Conservation (phyloP, 2,797 vertebrate genomes). For the Avahi laniger region DNA sequence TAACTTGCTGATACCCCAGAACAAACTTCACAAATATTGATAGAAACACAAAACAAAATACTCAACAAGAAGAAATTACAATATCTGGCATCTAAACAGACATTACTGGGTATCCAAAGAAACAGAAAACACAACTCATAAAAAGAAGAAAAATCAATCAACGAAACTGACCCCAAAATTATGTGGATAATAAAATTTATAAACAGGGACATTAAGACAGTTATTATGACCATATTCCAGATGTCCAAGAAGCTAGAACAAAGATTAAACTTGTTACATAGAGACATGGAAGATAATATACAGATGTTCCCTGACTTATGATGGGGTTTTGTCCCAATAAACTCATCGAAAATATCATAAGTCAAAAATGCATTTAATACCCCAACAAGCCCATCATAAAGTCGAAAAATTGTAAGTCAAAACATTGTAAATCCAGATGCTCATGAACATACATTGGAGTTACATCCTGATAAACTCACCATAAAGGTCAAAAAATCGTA, state of each 20-base stretch:
- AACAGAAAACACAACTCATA: background rate
- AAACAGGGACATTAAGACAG: background rate
- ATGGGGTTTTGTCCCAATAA: background rate
- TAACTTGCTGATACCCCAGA: background rate
- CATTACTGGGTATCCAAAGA: background rate
- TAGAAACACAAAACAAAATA: background rate
- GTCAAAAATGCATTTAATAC: background rate
- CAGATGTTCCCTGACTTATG: background rate
- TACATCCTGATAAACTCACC: background rate
- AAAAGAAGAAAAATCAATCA: background rate
- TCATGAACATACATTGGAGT: background rate
- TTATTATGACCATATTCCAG: background rate
- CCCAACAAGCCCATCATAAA: background rate
- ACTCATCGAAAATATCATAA: background rate
- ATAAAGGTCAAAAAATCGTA: background rate
- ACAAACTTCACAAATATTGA: background rate
- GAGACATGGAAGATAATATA: background rate
- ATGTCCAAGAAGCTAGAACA: background rate
- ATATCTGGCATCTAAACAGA: background rate
- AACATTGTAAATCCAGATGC: background rate
- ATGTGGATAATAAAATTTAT: background rate
- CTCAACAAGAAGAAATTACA: background rate
- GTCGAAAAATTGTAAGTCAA: background rate
- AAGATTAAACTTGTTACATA: background rate
- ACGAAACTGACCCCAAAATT: background rate